phyloP scores from a whole-genome alignment of 1,140 invertebrate species.

The Anthonomus grandis region DNA sequence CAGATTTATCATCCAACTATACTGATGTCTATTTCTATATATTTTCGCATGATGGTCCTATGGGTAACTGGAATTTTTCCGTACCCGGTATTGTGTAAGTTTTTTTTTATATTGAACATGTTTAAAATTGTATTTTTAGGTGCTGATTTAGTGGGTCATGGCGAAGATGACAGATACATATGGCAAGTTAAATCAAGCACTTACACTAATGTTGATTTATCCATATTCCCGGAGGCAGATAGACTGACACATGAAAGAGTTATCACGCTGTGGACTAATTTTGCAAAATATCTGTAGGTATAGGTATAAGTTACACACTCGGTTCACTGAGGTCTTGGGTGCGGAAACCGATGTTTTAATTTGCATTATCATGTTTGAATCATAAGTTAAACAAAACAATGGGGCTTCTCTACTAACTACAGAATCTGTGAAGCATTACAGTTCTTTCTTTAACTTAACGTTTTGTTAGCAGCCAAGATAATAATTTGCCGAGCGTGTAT shows the following conservation, averaged over 20 bases:
- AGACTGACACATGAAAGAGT: constrained; percentile 7
- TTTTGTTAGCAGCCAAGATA: too few species aligned
- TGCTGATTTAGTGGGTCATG: constrained; percentile 18
- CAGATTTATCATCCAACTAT: constrained; percentile 1
- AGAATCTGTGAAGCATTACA: too few species aligned
- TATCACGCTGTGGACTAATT: constrained; percentile 15
- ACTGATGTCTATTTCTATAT: constrained; percentile 17
- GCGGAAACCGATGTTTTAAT: too few species aligned
- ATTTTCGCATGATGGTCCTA: constrained; percentile 16
- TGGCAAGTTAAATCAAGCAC: constrained; percentile 4
- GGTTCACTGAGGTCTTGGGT: too few species aligned
- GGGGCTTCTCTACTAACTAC: too few species aligned
- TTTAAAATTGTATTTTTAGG: too few species aligned
- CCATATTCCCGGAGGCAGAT: constrained; percentile 19
- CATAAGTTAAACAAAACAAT: too few species aligned
- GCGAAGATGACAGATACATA: constrained; percentile 16
- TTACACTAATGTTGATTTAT: constrained; percentile 14
- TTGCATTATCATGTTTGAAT: too few species aligned
- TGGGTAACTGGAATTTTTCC: constrained; percentile 13
- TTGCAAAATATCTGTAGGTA: constrained; percentile 18
- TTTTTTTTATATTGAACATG: too few species aligned
- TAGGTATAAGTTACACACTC: too few species aligned
- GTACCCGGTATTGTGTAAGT: constrained; percentile 7
- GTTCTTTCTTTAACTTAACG: too few species aligned
- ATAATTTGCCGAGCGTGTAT: too few species aligned